A percentile compares a stretch with the other conserved stretches of the same genome.
Evolutionary conservation across 2,797 vertebrate genomes (phyloP).

Genomic region (Scyliorhinus canicula): DNA sequence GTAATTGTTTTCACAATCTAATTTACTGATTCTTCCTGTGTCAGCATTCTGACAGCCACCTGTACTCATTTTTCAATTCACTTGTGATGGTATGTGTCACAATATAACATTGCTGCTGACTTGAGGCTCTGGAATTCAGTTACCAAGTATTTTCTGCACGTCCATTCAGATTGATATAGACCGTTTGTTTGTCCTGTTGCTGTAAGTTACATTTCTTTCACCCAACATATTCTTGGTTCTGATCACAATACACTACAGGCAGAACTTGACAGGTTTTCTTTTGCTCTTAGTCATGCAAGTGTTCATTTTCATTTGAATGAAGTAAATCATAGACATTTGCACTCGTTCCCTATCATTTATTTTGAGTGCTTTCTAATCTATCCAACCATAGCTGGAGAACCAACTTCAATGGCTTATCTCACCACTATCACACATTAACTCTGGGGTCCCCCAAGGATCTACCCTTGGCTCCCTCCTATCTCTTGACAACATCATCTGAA

Average conservation of each 20-base stretch:
- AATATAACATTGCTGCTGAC: not conserved
- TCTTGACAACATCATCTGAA: not conserved
- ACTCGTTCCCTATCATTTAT: not conserved
- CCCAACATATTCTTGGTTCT: not conserved
- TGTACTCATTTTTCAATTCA: not conserved
- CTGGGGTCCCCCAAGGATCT: not conserved
- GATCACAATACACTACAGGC: not conserved
- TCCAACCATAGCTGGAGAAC: not conserved
- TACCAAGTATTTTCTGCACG: not conserved
- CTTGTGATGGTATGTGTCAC: not conserved
- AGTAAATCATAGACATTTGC: not conserved
- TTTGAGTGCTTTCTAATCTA: too few species aligned
- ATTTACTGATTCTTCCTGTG: not conserved
- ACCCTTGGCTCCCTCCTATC: not conserved
- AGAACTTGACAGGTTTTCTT: not conserved
- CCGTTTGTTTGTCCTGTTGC: not conserved
- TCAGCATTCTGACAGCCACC: not conserved
- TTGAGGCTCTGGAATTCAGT: not conserved
- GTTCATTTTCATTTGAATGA: not conserved
- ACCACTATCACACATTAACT: not conserved
- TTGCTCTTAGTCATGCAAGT: not conserved
- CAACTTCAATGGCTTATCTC: not conserved
- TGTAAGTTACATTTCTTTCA: conserved; percentile 1
- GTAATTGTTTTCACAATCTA: not conserved
- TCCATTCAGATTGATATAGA: not conserved